Conservation (phyloP, 2,888 invertebrate genomes). For the Drosophila falleni region DNA sequence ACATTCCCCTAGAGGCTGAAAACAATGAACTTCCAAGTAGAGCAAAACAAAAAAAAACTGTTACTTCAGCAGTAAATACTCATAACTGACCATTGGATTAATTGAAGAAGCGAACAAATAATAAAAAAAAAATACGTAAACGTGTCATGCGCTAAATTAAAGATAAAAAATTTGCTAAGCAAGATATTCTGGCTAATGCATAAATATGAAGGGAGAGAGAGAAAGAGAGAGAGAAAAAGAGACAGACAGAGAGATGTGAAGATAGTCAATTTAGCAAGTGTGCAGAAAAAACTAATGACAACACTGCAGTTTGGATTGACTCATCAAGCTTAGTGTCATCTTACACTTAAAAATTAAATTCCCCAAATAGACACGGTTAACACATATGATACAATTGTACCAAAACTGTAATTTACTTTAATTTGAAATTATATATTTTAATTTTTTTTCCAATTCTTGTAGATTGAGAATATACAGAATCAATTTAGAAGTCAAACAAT, state of each 20-base stretch:
- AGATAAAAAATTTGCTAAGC: background rate
- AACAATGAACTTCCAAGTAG: slow-evolving; percentile 36
- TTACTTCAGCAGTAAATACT: slow-evolving; percentile 32
- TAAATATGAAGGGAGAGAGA: background rate
- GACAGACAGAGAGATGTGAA: background rate
- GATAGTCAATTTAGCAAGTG: background rate
- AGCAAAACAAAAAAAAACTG: slow-evolving; percentile 2
- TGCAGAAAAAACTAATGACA: background rate
- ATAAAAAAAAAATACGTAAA: background rate
- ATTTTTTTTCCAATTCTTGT: background rate
- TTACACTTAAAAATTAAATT: background rate
- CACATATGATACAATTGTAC: background rate
- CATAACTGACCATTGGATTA: slow-evolving; percentile 42
- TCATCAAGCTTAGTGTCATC: background rate
- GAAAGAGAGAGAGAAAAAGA: background rate
- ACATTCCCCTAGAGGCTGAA: slow-evolving; percentile 41
- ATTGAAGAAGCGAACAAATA: slow-evolving; percentile 29
- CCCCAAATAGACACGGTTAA: too few species aligned
- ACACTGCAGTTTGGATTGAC: background rate
- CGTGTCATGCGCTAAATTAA: slow-evolving; percentile 5
- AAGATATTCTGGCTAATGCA: background rate
- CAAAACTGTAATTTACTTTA: background rate
- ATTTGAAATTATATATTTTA: background rate
- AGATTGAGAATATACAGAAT: too few species aligned
- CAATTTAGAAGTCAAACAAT: too few species aligned